These are phyloP conservation scores for Hemiprocne comata DNA, from an alignment of 2,113 vertebrate genomes.

Conservation along the genomic window DNA sequence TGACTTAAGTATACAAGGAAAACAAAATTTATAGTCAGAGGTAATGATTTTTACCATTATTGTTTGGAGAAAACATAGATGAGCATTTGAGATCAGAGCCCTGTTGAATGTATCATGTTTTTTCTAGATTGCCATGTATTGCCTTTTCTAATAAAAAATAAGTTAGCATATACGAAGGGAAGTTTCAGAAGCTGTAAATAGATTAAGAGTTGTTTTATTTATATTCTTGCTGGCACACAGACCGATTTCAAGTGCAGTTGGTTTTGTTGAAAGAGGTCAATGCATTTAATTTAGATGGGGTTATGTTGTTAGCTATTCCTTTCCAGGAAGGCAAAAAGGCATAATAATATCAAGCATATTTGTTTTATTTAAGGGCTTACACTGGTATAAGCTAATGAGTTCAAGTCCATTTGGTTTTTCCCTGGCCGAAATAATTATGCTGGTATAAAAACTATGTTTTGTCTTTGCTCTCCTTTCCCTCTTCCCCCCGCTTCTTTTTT, in stretches of 20 bases:
- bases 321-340: background rate
- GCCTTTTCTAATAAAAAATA: background rate
- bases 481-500: no score
- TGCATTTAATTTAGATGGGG: background rate
- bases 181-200: background rate
- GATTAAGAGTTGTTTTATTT: background rate
- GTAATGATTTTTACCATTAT: background rate
- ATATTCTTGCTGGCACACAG: background rate
- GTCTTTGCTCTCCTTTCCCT: background rate
- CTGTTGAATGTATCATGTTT: rapidly evolving
- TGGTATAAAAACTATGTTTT: background rate
- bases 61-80: background rate
- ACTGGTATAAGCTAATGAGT: background rate
- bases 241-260: background rate
- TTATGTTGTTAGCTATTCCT: background rate
- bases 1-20: background rate
- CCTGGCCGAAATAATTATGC: background rate
- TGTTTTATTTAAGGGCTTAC: background rate
- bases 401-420: background rate
- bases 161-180: background rate
- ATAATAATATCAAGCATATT: background rate
- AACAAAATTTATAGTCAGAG: background rate
- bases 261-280: background rate
- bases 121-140: background rate
- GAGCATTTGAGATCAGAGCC: background rate